Evolutionary conservation across 1,140 invertebrate genomes (phyloP).

Genomic region (Anadara kagoshimensis): DNA sequence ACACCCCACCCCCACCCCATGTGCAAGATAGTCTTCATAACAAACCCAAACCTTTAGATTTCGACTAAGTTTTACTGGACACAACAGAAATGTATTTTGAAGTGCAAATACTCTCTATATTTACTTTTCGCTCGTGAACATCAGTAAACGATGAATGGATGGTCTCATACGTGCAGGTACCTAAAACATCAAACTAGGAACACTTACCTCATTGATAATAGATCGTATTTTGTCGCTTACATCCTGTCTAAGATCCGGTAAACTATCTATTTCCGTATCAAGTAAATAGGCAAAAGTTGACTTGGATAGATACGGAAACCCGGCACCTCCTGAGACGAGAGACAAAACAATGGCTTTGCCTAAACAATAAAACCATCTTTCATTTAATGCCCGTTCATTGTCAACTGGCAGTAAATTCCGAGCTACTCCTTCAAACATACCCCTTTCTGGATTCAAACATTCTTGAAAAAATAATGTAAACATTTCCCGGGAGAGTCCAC

Average conservation of each 20-base stretch:
- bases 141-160: no score
- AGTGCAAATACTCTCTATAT: no score
- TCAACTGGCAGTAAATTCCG: slow-evolving; percentile 29
- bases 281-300: slow-evolving; percentile 42
- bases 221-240: slow-evolving; percentile 32
- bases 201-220: slow-evolving; percentile 37
- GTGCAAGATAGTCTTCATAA: no score
- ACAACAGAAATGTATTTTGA: no score
- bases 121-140: no score
- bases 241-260: slow-evolving; percentile 33
- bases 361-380: slow-evolving; percentile 23
- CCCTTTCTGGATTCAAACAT: slow-evolving; percentile 15
- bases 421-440: slow-evolving; percentile 35
- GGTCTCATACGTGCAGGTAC: no score
- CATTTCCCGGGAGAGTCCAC: slow-evolving; percentile 33
- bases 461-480: slow-evolving; percentile 38
- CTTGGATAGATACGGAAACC: slow-evolving; percentile 47
- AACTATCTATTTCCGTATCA: slow-evolving; percentile 33
- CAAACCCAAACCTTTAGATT: no score
- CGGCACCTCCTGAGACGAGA: slow-evolving; percentile 37
- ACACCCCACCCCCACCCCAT: no score
- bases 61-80: no score
- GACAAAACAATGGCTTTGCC: slow-evolving; percentile 45
- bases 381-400: slow-evolving; percentile 26
- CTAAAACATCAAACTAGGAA: no score